Base-by-base conservation (phyloP, 2,888 invertebrate species). In the Bunonema sp. region DNA sequence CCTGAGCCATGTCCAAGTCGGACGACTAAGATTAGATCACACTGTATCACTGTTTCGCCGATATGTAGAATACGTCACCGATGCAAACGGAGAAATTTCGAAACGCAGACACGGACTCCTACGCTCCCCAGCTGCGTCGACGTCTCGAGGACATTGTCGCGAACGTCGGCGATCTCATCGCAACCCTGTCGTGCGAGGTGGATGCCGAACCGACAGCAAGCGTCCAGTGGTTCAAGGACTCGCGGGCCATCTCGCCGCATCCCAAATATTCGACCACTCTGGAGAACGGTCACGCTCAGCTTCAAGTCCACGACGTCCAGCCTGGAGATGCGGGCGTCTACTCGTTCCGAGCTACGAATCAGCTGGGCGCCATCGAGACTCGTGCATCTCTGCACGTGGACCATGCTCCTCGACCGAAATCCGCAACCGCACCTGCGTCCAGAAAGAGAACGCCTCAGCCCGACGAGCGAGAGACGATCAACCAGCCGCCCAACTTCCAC, bases 251-350 rank as follows among this genome's bases (percentile, higher is more conserved):
- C n/a, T n/a, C n/a, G n/a, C n/a, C n/a, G n/a, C n/a, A n/a, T n/a
- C n/a, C n/a, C n/a, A n/a, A n/a, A n/a, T n/a, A n/a, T n/a, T n/a
- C n/a, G n/a, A n/a, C n/a, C n/a, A n/a, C n/a, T n/a, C n/a, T n/a
- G n/a, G n/a, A n/a, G n/a, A n/a, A n/a, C n/a, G n/a, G n/a, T n/a
- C n/a, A n/a, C n/a, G n/a, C n/a, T 19, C 12, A 19, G 5, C 49
- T 82, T 87, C 55, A 38, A 34, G 28, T 39, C 10, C 78, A 79
- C 50, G 84, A 86, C 77, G 84, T 84, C 38, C 84, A 84, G 64
- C 83, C 84, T 12, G 84, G 85, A 76, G 83, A 85, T 75, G 79
- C 81, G 58, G 86, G 85, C 40, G 78, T 77, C 68, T 88, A 87
- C 70, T 78, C 78, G 42, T 86, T 86, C 70, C 76, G 77, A 60